Conservation (phyloP, 2,797 vertebrate genomes). For the Liasis olivaceus region DNA sequence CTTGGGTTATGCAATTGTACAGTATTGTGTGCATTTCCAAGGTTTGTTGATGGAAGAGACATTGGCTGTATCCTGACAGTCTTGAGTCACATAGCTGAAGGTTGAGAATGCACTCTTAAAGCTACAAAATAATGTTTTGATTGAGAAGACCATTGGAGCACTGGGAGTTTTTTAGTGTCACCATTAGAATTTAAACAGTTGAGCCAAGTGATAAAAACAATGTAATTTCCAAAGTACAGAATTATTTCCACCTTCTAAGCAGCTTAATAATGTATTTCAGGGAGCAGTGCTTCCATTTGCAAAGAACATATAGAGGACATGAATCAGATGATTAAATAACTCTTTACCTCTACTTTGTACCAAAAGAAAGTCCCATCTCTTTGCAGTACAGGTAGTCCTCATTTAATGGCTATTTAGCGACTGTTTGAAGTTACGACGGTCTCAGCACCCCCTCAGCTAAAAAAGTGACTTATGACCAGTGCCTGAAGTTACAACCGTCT, state of each 20-base stretch:
- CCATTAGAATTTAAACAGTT: slow-evolving; percentile 12
- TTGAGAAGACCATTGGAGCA: background rate
- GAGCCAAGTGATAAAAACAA: slow-evolving; percentile 29
- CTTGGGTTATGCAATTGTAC: background rate
- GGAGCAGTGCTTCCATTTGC: background rate
- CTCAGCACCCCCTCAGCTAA: no score
- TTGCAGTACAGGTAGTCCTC: background rate
- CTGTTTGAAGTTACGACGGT: no score
- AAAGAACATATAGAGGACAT: background rate
- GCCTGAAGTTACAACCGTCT: no score
- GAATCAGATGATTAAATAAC: background rate
- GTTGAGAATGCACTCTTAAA: background rate
- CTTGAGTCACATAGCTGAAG: background rate
- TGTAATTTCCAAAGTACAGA: background rate
- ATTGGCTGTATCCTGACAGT: background rate
- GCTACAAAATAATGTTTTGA: background rate
- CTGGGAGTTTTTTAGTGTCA: background rate
- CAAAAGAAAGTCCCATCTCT: background rate
- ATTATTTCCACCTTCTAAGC: slow-evolving; percentile 15
- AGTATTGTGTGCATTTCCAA: background rate
- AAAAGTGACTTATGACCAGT: no score
- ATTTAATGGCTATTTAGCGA: no score
- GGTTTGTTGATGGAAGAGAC: background rate
- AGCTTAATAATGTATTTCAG: background rate
- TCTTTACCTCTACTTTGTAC: background rate